Base-by-base conservation (phyloP, 2,113 vertebrate species). In the Aramus guarauna region DNA sequence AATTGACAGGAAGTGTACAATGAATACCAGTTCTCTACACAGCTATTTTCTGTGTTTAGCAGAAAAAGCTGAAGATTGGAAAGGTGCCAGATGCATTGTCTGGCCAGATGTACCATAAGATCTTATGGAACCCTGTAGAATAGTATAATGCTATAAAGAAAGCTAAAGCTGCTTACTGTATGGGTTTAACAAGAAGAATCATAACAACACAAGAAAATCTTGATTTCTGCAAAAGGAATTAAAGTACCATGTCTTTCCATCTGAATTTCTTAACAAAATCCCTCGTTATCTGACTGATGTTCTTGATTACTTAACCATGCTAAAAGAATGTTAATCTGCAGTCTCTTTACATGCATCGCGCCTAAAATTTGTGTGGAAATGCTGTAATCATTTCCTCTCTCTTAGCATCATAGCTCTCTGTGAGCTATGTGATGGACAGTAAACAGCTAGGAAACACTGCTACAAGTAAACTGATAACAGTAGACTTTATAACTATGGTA, bases 261-360 rank as follows among this genome's bases (percentile, higher is more conserved):
- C 64, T 84, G 43, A 86, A 92, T 75, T 92, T 92, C 64, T 63
- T 34, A 88, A 76, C 63, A 96, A 89, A 95, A 91, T 75, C 67
- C 56, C 48, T 94, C 76, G 60, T 94, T 95, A 94, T 89, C 56
- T 75, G 80, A 91, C 96, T 95, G 95, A 94, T 92, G 91, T 84
- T 96, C 48, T 80, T 89, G 76, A 81, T 95, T 92, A 86, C 64
- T 92, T 86, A 86, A 52, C 67, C 69, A 58, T 29, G 18, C 76
- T 60, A 78, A 85, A 91, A 95, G 48, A 94, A 83, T 43, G 18
- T 94, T 81, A 75, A 94, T 92, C 72, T 68, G 64, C 30, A 56
- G 47, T 53, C 48, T 72, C 56, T 50, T 82, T 81, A 79, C 34
- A 2, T 56, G 39, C 8, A 3, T n/a, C 18, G 85, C 11, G 26